phyloP scores from a whole-genome alignment of 2,888 invertebrate genomes.

The Artemia sp. region DNA sequence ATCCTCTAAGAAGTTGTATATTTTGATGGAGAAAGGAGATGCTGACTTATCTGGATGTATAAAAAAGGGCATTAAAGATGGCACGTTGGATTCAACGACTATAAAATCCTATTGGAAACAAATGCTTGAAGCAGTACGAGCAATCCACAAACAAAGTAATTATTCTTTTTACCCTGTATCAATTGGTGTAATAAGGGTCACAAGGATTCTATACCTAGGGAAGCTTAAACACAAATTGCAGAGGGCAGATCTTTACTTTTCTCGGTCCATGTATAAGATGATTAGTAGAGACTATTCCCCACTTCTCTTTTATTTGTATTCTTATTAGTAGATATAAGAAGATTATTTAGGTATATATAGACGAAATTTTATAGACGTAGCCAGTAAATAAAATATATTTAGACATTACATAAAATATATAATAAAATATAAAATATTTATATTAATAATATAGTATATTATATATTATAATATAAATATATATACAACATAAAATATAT shows the following conservation, averaged over 20 bases:
- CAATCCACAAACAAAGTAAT: constrained; percentile 70
- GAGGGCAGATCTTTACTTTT: too few relatives aligned
- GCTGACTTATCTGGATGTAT: constrained; percentile 66
- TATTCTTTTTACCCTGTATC: constrained; percentile 11
- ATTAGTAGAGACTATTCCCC: neutral
- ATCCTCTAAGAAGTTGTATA: constrained; percentile 47
- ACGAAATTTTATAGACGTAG: too few relatives aligned
- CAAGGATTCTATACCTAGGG: too few relatives aligned
- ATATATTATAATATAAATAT: too few relatives aligned
- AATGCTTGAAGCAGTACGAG: constrained; percentile 76
- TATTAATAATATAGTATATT: too few relatives aligned
- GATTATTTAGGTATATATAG: neutral
- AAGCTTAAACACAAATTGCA: too few relatives aligned
- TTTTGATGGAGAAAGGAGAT: constrained; percentile 85
- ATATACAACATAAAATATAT: too few relatives aligned
- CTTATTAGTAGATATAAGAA: constrained; percentile 2
- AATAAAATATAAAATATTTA: too few relatives aligned
- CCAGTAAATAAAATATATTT: too few relatives aligned
- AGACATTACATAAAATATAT: too few relatives aligned
- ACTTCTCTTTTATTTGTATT: neutral
- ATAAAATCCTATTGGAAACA: constrained; percentile 79
- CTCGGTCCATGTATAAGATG: too few relatives aligned
- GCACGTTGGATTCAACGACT: constrained; percentile 48
- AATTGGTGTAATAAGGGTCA: neutral
- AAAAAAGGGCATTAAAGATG: constrained; percentile 36